These are phyloP conservation scores for Drosophila falleni DNA, from an alignment of 2,888 invertebrate genomes.

Conservation along the genomic window DNA sequence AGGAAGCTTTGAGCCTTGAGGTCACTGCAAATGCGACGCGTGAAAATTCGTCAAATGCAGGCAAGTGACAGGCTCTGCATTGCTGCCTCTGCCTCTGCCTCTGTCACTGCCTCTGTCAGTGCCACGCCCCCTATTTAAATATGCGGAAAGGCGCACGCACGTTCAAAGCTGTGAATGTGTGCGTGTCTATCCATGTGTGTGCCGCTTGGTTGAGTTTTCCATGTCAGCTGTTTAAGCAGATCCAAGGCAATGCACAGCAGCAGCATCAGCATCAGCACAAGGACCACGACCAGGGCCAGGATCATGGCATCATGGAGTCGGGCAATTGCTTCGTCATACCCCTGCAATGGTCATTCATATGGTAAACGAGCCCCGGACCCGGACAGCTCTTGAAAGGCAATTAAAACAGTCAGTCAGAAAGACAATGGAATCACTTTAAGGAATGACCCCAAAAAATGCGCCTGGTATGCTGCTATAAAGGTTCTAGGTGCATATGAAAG, in stretches of 20 bases:
- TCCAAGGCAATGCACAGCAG: constrained; percentile 11
- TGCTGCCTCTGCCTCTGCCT: not conserved
- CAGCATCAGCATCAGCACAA: constrained; percentile 3
- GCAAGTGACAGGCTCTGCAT: constrained; percentile 43
- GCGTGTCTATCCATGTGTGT: constrained; percentile 9
- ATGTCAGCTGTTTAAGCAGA: constrained; percentile 48
- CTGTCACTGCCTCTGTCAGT: not conserved
- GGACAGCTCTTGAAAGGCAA: constrained; percentile 45
- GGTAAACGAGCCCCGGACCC: constrained; percentile 36
- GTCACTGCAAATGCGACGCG: constrained; percentile 65
- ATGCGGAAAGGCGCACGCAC: constrained; percentile 44
- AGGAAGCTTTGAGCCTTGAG: constrained; percentile 62
- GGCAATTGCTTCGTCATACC: constrained; percentile 47
- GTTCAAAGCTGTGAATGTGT: constrained; percentile 13
- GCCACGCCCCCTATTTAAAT: constrained; percentile 35
- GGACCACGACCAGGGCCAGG: constrained; percentile 7
- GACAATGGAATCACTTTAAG: constrained; percentile 7
- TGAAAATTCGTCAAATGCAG: constrained; percentile 71
- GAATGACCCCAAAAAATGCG: not conserved
- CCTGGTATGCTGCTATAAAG: not conserved
- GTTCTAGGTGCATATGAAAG: not conserved
- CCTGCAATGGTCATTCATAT: constrained; percentile 46
- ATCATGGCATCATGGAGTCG: constrained; percentile 25
- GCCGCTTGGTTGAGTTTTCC: constrained; percentile 35
- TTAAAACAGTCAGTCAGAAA: constrained; percentile 14